These are phyloP conservation scores for Pachycephala philippinensis DNA, from an alignment of 2,113 vertebrate species.

Conservation along the genomic window DNA sequence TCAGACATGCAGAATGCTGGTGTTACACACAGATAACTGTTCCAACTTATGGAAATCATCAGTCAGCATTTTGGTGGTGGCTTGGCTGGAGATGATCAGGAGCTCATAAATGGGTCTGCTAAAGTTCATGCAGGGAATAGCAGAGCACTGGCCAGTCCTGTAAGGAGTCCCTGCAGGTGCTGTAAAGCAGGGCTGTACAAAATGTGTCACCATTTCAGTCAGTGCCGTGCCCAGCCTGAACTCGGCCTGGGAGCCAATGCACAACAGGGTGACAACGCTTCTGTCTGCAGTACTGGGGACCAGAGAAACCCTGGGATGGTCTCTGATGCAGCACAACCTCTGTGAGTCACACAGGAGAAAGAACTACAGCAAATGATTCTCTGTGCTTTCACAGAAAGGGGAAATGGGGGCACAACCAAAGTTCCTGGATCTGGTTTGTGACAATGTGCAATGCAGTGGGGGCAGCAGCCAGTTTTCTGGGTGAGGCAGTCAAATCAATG, in stretches of 20 bases:
- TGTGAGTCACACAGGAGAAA: not conserved
- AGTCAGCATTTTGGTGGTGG: not conserved
- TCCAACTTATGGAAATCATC: not conserved
- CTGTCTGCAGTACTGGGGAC: not conserved
- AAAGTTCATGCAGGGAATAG: rapidly evolving
- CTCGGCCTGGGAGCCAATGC: rapidly evolving
- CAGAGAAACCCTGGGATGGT: not conserved
- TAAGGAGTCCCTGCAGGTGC: not conserved
- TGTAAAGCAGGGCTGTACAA: not conserved
- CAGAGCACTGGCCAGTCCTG: not conserved
- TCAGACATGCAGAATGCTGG: not conserved
- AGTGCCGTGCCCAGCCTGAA: not conserved
- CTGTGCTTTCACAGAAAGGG: not conserved
- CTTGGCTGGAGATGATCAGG: not conserved
- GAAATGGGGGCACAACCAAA: rapidly evolving
- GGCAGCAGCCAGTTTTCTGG: not conserved
- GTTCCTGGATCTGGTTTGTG: not conserved
- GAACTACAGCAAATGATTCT: not conserved
- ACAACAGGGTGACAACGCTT: rapidly evolving
- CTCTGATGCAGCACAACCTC: not conserved
- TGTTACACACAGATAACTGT: not conserved
- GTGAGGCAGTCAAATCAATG: rapidly evolving
- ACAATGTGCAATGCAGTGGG: not conserved
- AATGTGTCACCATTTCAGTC: not conserved
- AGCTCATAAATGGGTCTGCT: not conserved